Percentiles rank a stretch among this genome's conserved stretches.
Conservation (phyloP, 2,113 vertebrate species). For the Megaleporinus macrocephalus region DNA sequence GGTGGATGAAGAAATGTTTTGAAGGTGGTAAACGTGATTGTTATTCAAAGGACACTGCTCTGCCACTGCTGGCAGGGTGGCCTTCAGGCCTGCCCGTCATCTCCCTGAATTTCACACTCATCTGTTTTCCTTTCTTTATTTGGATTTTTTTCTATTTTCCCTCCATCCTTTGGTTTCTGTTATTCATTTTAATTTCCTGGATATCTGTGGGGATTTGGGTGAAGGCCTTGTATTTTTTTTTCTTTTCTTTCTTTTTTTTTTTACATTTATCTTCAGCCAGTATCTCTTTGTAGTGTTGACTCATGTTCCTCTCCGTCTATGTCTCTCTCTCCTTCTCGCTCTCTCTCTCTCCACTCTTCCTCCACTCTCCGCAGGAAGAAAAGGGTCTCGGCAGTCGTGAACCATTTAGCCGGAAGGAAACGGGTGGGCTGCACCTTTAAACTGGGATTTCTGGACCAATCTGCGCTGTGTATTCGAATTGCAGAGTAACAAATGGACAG, state of each 20-base stretch:
- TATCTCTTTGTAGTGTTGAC: slow-evolving; percentile 53
- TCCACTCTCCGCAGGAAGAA: slow-evolving; percentile 69
- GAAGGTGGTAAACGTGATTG: slow-evolving; percentile 79
- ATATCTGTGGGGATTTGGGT: slow-evolving; percentile 75
- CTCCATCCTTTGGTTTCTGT: slow-evolving; percentile 75
- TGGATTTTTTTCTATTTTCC: slow-evolving; percentile 49
- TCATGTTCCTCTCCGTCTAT: slow-evolving; percentile 40
- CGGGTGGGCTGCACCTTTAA: slow-evolving; percentile 78
- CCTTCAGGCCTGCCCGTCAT: slow-evolving; percentile 77
- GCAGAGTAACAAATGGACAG: slow-evolving; percentile 94
- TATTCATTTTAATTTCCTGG: slow-evolving; percentile 72
- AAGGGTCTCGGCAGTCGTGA: slow-evolving; percentile 79
- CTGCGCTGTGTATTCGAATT: slow-evolving; percentile 85
- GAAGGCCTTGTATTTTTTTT: slow-evolving; percentile 61
- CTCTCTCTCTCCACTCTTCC: slow-evolving; percentile 54
- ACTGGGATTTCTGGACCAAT: slow-evolving; percentile 86
- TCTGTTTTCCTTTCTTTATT: slow-evolving; percentile 63
- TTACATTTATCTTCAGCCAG: slow-evolving; percentile 67
- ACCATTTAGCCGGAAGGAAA: slow-evolving; percentile 83
- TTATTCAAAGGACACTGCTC: slow-evolving; percentile 80
- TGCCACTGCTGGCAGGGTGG: slow-evolving; percentile 67
- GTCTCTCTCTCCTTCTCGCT: slow-evolving; percentile 63
- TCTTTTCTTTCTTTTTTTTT: too few relatives aligned
- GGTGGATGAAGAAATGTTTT: slow-evolving; percentile 82
- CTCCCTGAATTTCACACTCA: slow-evolving; percentile 74